phyloP scores from a whole-genome alignment of 2,888 invertebrate species.

The Drosophila lutescens region DNA sequence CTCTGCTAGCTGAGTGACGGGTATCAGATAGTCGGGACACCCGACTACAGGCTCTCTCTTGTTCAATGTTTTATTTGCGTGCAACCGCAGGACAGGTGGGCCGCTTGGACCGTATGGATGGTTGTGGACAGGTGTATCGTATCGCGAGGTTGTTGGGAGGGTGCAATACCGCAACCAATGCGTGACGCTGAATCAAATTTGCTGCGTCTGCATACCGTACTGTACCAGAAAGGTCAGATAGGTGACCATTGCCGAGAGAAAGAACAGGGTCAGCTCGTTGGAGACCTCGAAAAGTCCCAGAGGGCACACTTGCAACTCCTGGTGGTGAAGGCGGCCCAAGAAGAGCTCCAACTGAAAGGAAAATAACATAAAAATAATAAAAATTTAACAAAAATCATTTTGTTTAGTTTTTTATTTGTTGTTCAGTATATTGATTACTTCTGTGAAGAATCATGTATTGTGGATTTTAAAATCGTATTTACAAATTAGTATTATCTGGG shows the following conservation, averaged over 20 bases:
- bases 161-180: conserved; percentile 44
- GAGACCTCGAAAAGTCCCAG: conserved; percentile 71
- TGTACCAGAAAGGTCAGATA: conserved; percentile 66
- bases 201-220: conserved; percentile 35
- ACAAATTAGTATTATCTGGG: too few relatives aligned
- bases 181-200: conserved; percentile 60
- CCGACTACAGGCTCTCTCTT: too few relatives aligned
- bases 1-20: too few relatives aligned
- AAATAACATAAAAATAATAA: too few relatives aligned
- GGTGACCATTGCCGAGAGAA: conserved; percentile 65
- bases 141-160: conserved; percentile 23
- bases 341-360: conserved; percentile 65
- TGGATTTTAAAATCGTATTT: too few relatives aligned
- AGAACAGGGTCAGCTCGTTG: conserved; percentile 64
- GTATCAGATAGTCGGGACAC: too few relatives aligned
- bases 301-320: conserved; percentile 62
- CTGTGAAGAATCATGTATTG: too few relatives aligned
- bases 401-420: too few relatives aligned
- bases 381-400: too few relatives aligned
- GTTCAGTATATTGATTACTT: neutral
- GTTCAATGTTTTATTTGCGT: conserved; percentile 30
- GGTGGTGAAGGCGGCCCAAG: conserved; percentile 55
- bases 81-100: conserved; percentile 51
- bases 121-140: conserved; percentile 53
- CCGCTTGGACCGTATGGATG: conserved; percentile 19